Evolutionary conservation across 2,888 invertebrate species (phyloP), one percentile per base, ranked within the genome.

Genomic region (Rhingia campestris): DNA sequence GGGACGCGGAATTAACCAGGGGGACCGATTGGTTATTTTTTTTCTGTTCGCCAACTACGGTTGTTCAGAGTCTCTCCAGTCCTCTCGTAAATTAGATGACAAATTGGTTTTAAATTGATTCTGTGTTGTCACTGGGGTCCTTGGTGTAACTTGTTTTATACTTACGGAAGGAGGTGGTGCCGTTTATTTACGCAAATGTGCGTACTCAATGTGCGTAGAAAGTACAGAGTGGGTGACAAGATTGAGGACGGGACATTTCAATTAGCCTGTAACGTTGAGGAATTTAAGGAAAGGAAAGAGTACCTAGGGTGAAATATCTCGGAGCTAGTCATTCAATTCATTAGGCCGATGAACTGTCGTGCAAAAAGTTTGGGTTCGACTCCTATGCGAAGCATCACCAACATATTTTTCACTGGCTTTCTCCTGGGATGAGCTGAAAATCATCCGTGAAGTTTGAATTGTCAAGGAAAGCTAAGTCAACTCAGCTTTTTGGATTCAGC

Each of bases 71-170:
- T 84, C 86, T n/a, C 22, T 22, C 22, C 22, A 64, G 45, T 47
- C 74, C 59, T 79, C 77, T 87, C 87, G 86, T 87, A 87, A 87
- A 87, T 87, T 87, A 87, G 86, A 87, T 87, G 86, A 87, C 87
- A 87, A 87, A 87, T 87, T 87, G 87, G 87, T 87, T 87, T 87
- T 87, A 87, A 87, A 87, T 87, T 87, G 87, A 87, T 87, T 87
- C 86, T 86, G 84, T 81, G 86, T 84, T 84, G 84, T 84, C 84
- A 84, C 64, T 82, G 79, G 70, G 79, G 86, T 79, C 79, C 30
- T 86, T 84, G 53, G 76, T 61, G 80, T 73, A 63, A 45, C 73
- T 56, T 63, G 80, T 49, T 51, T 49, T 2, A 10, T n/a, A 30
- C 73, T 53, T 77, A 74, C 76, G 59, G 63, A 64, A 72, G 54